phyloP scores from a whole-genome alignment of 2,113 vertebrate genomes.

The Andinoacara biseriatus region DNA sequence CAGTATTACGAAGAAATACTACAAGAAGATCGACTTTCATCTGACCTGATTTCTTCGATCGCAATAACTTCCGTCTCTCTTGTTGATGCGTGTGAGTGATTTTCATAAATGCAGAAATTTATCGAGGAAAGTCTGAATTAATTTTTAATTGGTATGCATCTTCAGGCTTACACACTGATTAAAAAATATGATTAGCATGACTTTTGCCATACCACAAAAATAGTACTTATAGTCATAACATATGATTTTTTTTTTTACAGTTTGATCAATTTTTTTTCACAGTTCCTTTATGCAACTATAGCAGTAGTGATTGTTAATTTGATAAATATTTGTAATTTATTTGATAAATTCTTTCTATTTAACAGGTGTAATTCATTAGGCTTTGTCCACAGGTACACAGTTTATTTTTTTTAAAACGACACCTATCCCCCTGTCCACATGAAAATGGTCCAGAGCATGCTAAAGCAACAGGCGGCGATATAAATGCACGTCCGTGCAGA shows the following conservation, averaged over 20 bases:
- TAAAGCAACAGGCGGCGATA: too few relatives aligned
- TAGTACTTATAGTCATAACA: not conserved
- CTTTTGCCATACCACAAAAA: not conserved
- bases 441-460: too few relatives aligned
- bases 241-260: not conserved
- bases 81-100: not conserved
- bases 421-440: too few relatives aligned
- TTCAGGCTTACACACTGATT: not conserved
- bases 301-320: not conserved
- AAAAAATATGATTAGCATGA: not conserved
- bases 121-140: not conserved
- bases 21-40: not conserved
- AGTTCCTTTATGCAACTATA: too few relatives aligned
- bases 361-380: not conserved
- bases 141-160: not conserved
- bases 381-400: not conserved
- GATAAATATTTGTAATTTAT: not conserved
- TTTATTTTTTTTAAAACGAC: not conserved
- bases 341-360: not conserved
- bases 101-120: not conserved
- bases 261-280: too few relatives aligned
- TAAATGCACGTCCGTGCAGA: too few relatives aligned
- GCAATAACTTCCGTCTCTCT: not conserved
- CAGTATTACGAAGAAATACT: too few relatives aligned
- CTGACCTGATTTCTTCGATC: not conserved